These are phyloP conservation scores for Anabas testudineus DNA, from an alignment of 2,797 vertebrate genomes.

Conservation along the genomic window DNA sequence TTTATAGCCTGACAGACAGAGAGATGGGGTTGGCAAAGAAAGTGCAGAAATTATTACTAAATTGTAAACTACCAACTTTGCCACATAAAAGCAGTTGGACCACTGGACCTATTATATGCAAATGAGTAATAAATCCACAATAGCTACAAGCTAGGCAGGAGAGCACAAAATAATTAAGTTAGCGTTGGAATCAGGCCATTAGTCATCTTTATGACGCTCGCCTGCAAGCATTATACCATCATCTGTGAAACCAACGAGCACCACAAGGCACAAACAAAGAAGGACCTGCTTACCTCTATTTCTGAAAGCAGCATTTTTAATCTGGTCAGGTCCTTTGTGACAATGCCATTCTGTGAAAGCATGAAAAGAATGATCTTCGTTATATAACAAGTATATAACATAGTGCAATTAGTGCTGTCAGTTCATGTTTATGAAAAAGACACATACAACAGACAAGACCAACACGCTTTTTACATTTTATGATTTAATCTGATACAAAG, in stretches of 20 bases:
- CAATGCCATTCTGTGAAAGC: slow-evolving; percentile 92
- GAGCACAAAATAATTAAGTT: slow-evolving; percentile 25
- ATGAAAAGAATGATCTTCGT: neutral
- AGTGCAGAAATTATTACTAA: slow-evolving; percentile 25
- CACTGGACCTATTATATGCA: slow-evolving; percentile 6
- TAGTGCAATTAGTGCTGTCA: neutral
- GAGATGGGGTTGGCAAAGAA: neutral
- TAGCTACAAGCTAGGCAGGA: slow-evolving; percentile 9
- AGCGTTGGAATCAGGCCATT: slow-evolving; percentile 24
- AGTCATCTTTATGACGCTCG: slow-evolving; percentile 24
- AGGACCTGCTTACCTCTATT: slow-evolving; percentile 90
- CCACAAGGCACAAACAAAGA: slow-evolving; percentile 15
- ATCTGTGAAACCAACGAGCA: slow-evolving; percentile 9
- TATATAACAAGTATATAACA: no score
- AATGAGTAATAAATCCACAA: slow-evolving; percentile 39
- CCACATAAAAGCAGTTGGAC: slow-evolving; percentile 10
- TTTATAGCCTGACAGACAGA: slow-evolving; percentile 86
- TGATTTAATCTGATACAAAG: neutral
- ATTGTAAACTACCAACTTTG: slow-evolving; percentile 11
- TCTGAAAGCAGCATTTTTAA: slow-evolving; percentile 96
- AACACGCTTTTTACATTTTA: neutral
- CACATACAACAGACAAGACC: neutral
- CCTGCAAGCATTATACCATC: slow-evolving; percentile 14
- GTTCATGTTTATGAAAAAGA: neutral
- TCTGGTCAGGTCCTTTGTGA: slow-evolving; percentile 96